Conservation (phyloP, 2,888 invertebrate genomes). For the Yponomeuta plumbellus region DNA sequence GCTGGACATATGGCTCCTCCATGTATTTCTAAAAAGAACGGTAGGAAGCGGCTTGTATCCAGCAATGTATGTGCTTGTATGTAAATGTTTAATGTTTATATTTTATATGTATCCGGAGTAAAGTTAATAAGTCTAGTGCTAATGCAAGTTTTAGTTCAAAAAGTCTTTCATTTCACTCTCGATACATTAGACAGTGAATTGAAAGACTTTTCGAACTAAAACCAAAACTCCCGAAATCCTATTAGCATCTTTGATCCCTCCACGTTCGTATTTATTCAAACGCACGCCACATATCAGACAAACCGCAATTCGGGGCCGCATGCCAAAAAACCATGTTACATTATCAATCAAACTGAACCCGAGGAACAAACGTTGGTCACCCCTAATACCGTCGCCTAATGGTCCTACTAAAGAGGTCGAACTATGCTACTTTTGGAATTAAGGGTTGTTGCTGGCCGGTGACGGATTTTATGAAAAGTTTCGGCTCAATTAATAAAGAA, state of each 20-base stretch:
- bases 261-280: background rate
- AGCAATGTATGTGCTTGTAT: no score
- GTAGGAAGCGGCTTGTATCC: no score
- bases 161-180: no score
- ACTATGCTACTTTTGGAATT: background rate
- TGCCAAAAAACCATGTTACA: constrained; percentile 15
- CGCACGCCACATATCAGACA: background rate
- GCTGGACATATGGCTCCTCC: no score
- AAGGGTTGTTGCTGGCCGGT: background rate
- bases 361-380: constrained; percentile 12
- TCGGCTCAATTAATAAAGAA: background rate
- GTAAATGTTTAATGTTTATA: no score
- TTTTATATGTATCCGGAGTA: no score
- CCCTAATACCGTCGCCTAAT: constrained; percentile 1
- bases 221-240: background rate
- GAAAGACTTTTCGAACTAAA: no score
- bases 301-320: background rate
- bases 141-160: no score
- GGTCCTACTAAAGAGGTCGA: background rate
- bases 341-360: constrained; percentile 19
- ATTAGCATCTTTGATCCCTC: background rate
- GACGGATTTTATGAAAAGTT: background rate
- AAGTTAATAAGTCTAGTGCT: no score
- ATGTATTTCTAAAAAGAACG: no score
- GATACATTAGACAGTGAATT: no score